These are phyloP conservation scores for Drosophila vallismaia DNA, from an alignment of 2,888 invertebrate genomes.

Conservation along the genomic window DNA sequence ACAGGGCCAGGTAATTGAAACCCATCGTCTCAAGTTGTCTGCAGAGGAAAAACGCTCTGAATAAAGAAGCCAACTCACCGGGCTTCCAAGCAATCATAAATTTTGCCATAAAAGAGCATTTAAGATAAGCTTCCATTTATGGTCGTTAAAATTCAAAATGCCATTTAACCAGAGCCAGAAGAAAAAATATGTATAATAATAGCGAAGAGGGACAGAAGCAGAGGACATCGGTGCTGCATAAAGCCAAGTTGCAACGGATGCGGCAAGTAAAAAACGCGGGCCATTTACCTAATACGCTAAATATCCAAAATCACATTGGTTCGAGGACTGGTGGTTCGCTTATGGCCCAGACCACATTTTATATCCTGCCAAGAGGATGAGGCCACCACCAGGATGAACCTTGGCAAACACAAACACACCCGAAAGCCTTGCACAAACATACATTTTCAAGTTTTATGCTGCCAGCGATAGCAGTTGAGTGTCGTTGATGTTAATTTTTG, in stretches of 20 bases:
- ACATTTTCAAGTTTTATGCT: conserved; percentile 66
- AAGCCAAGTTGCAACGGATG: conserved; percentile 67
- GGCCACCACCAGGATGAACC: conserved; percentile 7
- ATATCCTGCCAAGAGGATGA: conserved; percentile 54
- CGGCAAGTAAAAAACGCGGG: conserved; percentile 72
- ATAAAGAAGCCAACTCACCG: conserved; percentile 13
- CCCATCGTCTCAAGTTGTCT: conserved; percentile 62
- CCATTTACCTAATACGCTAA: conserved; percentile 79
- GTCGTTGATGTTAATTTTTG: conserved; percentile 76
- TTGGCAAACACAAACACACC: conserved; percentile 9
- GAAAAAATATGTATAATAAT: conserved; percentile 40
- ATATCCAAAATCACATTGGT: conserved; percentile 78
- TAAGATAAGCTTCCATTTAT: conserved; percentile 79
- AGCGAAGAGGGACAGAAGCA: conserved; percentile 4
- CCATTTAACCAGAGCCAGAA: conserved; percentile 63
- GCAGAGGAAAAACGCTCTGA: background rate
- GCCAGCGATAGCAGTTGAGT: conserved; percentile 70
- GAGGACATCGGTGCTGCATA: conserved; percentile 31
- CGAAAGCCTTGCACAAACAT: background rate
- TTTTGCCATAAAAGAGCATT: conserved; percentile 78
- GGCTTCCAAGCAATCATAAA: conserved; percentile 57
- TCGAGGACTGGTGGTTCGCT: conserved; percentile 24
- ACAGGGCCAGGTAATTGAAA: conserved; percentile 60
- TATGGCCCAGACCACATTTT: conserved; percentile 64
- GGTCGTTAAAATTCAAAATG: conserved; percentile 80